Base-by-base conservation (phyloP, 2,888 invertebrate genomes). In the Asteroscopus sphinx region DNA sequence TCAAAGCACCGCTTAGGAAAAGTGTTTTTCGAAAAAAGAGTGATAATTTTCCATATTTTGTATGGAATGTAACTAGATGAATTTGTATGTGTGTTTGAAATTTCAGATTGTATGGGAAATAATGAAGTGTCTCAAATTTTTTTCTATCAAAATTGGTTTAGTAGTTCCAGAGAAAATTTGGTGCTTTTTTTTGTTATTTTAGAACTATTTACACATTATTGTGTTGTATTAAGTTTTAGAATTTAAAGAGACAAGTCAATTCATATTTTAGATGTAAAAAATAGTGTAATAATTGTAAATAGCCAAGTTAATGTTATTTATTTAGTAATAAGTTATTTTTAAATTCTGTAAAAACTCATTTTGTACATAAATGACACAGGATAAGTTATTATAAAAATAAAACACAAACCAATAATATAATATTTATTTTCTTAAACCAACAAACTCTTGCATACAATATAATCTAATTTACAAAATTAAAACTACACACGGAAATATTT, bases 341-440 rank as follows among this genome's bases (percentile, higher is more conserved):
- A n/a, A n/a, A n/a, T n/a, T 51, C 4, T 47, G 28, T 47, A 21
- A 28, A 57, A 61, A 30, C 13, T 25, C 0, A 26, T 16, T 52
- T 53, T 68, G 64, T 65, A 66, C 21, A 61, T 68, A 67, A 26
- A 52, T 54, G 28, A 51, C n/a, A 51, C n/a, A 49, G 17, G 39
- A 9, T 60, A 58, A 16, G 39, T 42, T 55, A 41, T 17, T 17
- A 45, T 35, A 11, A 30, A 49, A 70, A 69, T 65, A 60, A 75
- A 70, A 75, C 37, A 48, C 65, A 52, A 58, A 60, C 32, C 75
- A 73, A 26, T 53, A 58, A 46, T 44, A 53, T 5, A 41, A 28
- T 51, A 62, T 75, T 75, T 75, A 75, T 70, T 69, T 45, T 1
- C 16, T 32, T 26, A 12, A 32, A 47, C 21, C 39, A 30, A 49